Base-by-base conservation (phyloP, 2,797 vertebrate genomes). In the Buceros bicornis region DNA sequence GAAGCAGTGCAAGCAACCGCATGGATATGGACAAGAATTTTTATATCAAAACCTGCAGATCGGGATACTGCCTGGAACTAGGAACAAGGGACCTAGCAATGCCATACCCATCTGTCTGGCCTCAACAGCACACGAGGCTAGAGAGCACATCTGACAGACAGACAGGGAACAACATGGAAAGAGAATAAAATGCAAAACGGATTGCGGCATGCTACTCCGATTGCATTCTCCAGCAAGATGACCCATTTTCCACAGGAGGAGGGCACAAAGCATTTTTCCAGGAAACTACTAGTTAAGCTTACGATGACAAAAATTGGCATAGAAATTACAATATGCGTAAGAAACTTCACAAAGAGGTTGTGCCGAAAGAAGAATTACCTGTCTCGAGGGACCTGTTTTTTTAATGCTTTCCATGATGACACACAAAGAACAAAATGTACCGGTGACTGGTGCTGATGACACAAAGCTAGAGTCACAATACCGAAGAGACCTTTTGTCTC, bases 361-460 rank as follows among this genome's bases (percentile, higher is more conserved):
- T 71, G 56, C 74, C 64, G 83, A 92, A 93, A 83, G 70, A 33
- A 80, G 43, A 92, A 90, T 94, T 82, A 87, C 50, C 64, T 84
- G 81, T 62, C 54, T 90, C 56, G 19, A 76, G 72, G 61, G 81
- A 86, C 28, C 17, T 31, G 51, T 5, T 10, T 58, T 83, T 76
- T 64, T n/a, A 70, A 70, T 13, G 71, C 22, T 93, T 70, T 48
- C 64, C 56, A 0, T 29, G 51, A 48, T 2, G 54, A 69, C 35
- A 35, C 2, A 2, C 58, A 40, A 79, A 92, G 80, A 57, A 82
- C 77, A 89, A 85, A 89, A 80, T 13, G 53, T 80, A 42, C 56
- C 15, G 22, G 45, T 82, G 71, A 82, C 47, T 53, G 28, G 77
- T 72, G 62, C 80, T 84, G 73, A 69, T 80, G 70, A 93, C 77